These are phyloP conservation scores for Pseudococcus viburni DNA, from an alignment of 2,888 invertebrate genomes.

Conservation along the genomic window DNA sequence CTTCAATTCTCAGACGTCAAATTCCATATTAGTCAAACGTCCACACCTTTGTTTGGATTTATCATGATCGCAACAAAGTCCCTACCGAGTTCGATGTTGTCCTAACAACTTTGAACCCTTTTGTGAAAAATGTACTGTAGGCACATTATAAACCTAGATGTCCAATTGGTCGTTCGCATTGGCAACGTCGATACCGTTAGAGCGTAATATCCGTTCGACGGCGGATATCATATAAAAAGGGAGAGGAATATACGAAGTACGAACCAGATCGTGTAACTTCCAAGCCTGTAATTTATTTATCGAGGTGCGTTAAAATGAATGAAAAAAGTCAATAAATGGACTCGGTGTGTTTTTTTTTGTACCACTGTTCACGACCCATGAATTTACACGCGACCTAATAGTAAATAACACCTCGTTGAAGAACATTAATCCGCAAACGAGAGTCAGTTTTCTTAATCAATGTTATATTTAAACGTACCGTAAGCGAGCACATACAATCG, in stretches of 20 bases:
- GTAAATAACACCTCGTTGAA: constrained; percentile 19
- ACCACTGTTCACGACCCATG: background rate
- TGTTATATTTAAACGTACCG: background rate
- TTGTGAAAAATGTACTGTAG: background rate
- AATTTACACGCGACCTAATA: background rate
- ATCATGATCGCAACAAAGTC: background rate
- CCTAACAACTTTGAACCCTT: background rate
- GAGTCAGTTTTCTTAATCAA: background rate
- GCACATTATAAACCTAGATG: background rate
- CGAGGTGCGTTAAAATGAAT: constrained; percentile 13
- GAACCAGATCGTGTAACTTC: constrained; percentile 33
- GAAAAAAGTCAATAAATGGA: constrained; percentile 34
- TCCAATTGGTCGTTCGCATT: constrained; percentile 47
- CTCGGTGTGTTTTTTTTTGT: background rate
- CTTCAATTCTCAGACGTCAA: background rate
- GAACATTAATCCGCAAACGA: background rate
- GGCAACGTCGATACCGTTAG: constrained; percentile 40
- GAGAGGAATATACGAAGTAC: background rate
- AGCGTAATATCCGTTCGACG: constrained; percentile 43
- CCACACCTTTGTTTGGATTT: background rate
- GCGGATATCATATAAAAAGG: constrained; percentile 30
- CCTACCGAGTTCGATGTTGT: background rate
- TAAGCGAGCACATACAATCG: background rate
- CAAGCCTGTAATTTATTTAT: constrained; percentile 42
- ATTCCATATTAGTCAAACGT: background rate